Evolutionary conservation across 2,888 invertebrate genomes (phyloP).

Genomic region (Caenorhabditis imperialis): DNA sequence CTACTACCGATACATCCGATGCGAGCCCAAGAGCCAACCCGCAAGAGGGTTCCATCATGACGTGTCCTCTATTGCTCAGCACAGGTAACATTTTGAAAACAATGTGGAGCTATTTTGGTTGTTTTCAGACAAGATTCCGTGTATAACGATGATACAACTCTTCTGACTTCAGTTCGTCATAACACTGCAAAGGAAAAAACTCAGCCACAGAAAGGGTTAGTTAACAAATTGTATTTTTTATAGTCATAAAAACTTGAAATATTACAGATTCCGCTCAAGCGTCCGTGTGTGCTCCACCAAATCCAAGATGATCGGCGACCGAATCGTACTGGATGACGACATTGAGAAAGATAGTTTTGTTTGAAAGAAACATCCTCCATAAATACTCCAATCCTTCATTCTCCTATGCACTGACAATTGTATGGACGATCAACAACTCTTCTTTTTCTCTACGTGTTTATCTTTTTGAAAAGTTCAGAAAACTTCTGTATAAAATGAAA

Average conservation of each 20-base stretch:
- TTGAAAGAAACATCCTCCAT: constrained; percentile 3
- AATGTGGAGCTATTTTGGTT: too few relatives aligned
- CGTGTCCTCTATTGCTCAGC: constrained; percentile 55
- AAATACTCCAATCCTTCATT: too few relatives aligned
- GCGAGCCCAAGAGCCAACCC: constrained; percentile 36
- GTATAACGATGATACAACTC: constrained; percentile 46
- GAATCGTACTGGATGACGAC: constrained; percentile 57
- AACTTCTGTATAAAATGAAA: too few relatives aligned
- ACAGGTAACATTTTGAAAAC: constrained; percentile 19
- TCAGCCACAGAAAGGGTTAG: constrained; percentile 28
- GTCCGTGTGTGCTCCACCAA: constrained; percentile 23
- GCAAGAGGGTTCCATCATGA: constrained; percentile 47
- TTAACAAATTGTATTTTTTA: neutral
- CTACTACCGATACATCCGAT: constrained; percentile 60
- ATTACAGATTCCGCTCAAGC: constrained; percentile 38
- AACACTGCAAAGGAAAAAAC: constrained; percentile 20
- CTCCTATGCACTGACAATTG: constrained; percentile 28
- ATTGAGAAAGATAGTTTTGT: constrained; percentile 59
- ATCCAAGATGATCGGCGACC: constrained; percentile 38
- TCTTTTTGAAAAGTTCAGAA: too few relatives aligned
- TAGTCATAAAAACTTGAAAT: neutral
- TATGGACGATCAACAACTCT: constrained; percentile 27
- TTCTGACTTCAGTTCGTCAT: constrained; percentile 26
- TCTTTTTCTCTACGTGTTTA: constrained; percentile 29
- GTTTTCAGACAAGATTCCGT: constrained; percentile 54